These are phyloP conservation scores for Sinocyclocheilus rhinocerous DNA, from an alignment of 2,113 vertebrate genomes.

Conservation along the genomic window DNA sequence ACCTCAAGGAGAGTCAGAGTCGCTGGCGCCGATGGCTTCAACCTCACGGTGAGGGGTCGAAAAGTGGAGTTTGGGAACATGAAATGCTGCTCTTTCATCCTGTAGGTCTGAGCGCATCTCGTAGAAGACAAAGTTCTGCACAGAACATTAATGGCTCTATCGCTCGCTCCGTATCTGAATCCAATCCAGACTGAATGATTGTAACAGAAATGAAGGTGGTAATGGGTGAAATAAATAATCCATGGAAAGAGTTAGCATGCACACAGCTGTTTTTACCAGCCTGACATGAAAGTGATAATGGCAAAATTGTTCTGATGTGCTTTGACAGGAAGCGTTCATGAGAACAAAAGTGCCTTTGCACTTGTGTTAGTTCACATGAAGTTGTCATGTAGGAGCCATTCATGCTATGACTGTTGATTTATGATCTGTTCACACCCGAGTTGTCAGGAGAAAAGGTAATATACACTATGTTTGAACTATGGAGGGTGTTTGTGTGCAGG, in stretches of 20 bases:
- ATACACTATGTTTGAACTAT: background rate
- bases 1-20: slow-evolving; percentile 34
- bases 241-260: background rate
- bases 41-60: background rate
- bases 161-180: background rate
- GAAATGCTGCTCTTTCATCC: background rate
- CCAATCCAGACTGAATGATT: background rate
- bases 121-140: background rate
- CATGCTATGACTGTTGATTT: background rate
- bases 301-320: background rate
- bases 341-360: background rate
- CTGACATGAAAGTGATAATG: background rate
- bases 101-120: background rate
- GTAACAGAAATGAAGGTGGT: slow-evolving; percentile 7
- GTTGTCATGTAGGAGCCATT: background rate
- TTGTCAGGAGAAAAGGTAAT: background rate
- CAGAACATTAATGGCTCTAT: background rate
- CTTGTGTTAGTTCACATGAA: background rate
- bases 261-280: slow-evolving; percentile 3
- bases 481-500: background rate
- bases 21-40: background rate
- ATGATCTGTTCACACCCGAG: background rate
- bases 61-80: slow-evolving; percentile 24
- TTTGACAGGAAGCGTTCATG: background rate
- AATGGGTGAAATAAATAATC: slow-evolving; percentile 11